A percentile compares a stretch with the other conserved stretches of the same genome.
Evolutionary conservation across 1,140 invertebrate species (phyloP).

Genomic region (Rhynchophorus ferrugineus): DNA sequence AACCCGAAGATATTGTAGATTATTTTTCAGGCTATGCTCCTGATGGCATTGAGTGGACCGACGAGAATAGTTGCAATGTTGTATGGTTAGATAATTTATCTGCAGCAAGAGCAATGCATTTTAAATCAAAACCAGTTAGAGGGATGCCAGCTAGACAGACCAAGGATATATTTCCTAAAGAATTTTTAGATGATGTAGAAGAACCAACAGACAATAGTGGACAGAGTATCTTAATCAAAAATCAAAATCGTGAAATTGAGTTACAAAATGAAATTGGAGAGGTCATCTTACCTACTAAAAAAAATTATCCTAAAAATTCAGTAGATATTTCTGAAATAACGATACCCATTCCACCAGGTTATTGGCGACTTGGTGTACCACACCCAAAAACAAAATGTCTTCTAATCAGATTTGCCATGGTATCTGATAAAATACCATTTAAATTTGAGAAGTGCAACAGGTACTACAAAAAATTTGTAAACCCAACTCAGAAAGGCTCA

Average conservation of each 20-base stretch:
- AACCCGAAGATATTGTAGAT: conserved; percentile 67
- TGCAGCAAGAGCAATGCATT: conserved; percentile 61
- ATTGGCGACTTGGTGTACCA: conserved; percentile 64
- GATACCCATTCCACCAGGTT: conserved; percentile 57
- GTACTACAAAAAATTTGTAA: conserved; percentile 58
- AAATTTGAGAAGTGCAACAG: conserved; percentile 54
- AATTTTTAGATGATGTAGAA: conserved; percentile 40
- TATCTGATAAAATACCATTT: conserved; percentile 53
- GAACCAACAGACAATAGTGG: conserved; percentile 39
- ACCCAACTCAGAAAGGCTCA: conserved; percentile 39
- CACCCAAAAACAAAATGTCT: conserved; percentile 57
- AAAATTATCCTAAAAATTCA: conserved; percentile 28
- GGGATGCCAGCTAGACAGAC: conserved; percentile 39
- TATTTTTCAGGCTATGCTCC: conserved; percentile 71
- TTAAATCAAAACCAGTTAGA: conserved; percentile 47
- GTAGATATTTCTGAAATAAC: conserved; percentile 45
- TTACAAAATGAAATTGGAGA: conserved; percentile 35
- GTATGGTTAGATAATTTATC: conserved; percentile 65
- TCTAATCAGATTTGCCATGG: conserved; percentile 65
- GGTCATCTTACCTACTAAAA: conserved; percentile 24
- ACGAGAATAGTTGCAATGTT: conserved; percentile 73
- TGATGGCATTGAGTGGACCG: conserved; percentile 70
- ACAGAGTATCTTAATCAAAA: conserved; percentile 33
- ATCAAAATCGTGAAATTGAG: conserved; percentile 33
- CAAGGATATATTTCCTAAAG: conserved; percentile 36